These are phyloP conservation scores for Asteroscopus sphinx DNA, from an alignment of 2,888 invertebrate species.

Conservation along the genomic window DNA sequence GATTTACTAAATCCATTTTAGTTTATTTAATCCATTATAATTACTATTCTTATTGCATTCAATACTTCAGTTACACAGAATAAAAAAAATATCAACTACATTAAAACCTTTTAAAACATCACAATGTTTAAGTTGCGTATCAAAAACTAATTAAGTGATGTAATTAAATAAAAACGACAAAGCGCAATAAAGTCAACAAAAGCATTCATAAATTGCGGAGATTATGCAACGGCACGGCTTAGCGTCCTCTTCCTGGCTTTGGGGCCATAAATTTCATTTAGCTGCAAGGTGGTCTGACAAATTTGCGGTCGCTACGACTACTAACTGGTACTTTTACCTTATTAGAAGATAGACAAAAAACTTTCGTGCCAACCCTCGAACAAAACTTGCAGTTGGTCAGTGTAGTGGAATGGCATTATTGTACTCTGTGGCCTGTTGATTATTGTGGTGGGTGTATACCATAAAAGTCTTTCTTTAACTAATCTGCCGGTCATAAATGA, in stretches of 20 bases:
- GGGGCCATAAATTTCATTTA: conserved; percentile 86
- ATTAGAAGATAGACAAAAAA: conserved; percentile 66
- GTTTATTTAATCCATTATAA: background rate
- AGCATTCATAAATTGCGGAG: conserved; percentile 83
- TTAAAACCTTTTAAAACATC: background rate
- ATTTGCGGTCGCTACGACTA: conserved; percentile 84
- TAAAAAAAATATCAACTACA: background rate
- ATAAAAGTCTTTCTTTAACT: conserved; percentile 58
- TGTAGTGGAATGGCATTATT: conserved; percentile 37
- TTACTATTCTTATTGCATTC: too few relatives aligned
- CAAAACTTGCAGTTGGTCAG: conserved; percentile 47
- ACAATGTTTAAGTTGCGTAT: conserved; percentile 9
- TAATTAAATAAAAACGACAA: conserved; percentile 77
- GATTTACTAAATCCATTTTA: conserved; percentile 1
- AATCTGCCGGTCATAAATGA: conserved; percentile 50
- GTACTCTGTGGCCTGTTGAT: conserved; percentile 62
- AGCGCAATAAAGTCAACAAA: conserved; percentile 82
- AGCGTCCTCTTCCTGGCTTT: conserved; percentile 85
- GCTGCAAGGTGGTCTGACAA: conserved; percentile 89
- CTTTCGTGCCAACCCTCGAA: conserved; percentile 43
- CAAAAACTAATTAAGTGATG: conserved; percentile 60
- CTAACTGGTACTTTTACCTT: conserved; percentile 72
- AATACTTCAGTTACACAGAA: too few relatives aligned
- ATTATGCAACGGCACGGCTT: conserved; percentile 88
- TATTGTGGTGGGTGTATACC: conserved; percentile 55